Evolutionary conservation across 2,797 vertebrate genomes (phyloP).

Genomic region (Bufotes viridis): DNA sequence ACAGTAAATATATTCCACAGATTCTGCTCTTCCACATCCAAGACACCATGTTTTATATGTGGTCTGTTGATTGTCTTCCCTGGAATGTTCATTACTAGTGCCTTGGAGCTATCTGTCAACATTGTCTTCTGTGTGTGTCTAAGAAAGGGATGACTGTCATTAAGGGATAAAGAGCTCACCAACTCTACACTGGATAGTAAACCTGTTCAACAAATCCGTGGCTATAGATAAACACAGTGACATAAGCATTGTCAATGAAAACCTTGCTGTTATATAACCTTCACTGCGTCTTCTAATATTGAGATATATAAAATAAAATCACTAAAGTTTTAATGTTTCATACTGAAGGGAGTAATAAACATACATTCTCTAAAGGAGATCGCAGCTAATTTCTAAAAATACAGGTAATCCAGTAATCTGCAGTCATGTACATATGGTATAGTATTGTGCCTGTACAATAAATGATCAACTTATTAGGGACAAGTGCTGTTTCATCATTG

Average conservation of each 20-base stretch:
- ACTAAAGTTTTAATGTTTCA: neutral
- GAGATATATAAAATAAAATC: neutral
- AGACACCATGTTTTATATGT: constrained; percentile 69
- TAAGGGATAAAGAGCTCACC: constrained; percentile 91
- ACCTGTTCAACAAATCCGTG: constrained; percentile 67
- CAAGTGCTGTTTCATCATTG: too few relatives aligned
- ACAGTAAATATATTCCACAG: constrained; percentile 64
- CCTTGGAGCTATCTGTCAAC: constrained; percentile 65
- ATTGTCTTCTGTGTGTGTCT: constrained; percentile 71
- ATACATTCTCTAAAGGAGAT: neutral
- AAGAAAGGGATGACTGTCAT: constrained; percentile 85
- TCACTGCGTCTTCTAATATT: constrained; percentile 2
- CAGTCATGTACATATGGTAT: too few relatives aligned
- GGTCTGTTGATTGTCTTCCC: constrained; percentile 65
- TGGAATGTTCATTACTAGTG: constrained; percentile 67
- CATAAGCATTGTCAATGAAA: constrained; percentile 78
- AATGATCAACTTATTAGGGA: too few relatives aligned
- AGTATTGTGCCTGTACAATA: too few relatives aligned
- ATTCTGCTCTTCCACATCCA: constrained; percentile 66
- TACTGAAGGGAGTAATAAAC: neutral
- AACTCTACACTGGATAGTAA: constrained; percentile 87
- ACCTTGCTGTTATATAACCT: constrained; percentile 66
- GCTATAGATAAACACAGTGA: constrained; percentile 63
- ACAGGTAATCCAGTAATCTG: too few relatives aligned
- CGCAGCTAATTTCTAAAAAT: too few relatives aligned